phyloP scores from a whole-genome alignment of 2,888 invertebrate species.

The Chymomyza amoena region DNA sequence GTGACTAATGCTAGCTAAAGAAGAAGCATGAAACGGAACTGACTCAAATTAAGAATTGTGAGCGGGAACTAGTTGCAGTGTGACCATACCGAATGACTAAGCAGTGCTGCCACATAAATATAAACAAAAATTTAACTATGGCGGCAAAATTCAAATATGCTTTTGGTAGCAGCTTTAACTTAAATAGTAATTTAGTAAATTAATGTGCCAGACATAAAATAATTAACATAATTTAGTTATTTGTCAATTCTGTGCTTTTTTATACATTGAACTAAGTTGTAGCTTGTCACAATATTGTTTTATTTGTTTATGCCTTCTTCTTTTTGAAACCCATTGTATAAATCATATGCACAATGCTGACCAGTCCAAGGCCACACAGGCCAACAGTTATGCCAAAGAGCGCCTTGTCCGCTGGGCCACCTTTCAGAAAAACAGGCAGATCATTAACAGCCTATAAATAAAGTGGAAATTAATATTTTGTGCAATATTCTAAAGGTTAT shows the following conservation, averaged over 20 bases:
- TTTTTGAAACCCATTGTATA: conserved; percentile 77
- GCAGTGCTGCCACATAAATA: background rate
- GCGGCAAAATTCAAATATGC: background rate
- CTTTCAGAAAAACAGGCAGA: conserved; percentile 77
- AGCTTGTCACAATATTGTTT: conserved; percentile 29
- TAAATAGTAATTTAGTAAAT: background rate
- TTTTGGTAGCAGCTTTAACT: too few species aligned
- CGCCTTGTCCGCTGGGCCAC: conserved; percentile 76
- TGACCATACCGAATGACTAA: background rate
- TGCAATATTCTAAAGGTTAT: background rate
- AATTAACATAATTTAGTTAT: background rate
- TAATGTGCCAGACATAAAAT: background rate
- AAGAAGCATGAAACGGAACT: background rate
- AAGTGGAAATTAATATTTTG: background rate
- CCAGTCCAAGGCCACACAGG: conserved; percentile 76
- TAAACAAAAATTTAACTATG: background rate
- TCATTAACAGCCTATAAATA: conserved; percentile 73
- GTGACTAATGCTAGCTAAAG: background rate
- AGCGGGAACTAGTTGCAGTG: background rate
- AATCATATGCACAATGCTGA: conserved; percentile 68
- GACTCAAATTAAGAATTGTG: background rate
- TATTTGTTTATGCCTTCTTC: conserved; percentile 78
- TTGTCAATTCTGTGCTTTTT: conserved; percentile 6
- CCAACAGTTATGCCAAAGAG: conserved; percentile 76
- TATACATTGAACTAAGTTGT: conserved; percentile 6